Evolutionary conservation across 1,140 invertebrate genomes (phyloP), one percentile per base, ranked within the genome.

Genomic region (Camponotus floridanus): DNA sequence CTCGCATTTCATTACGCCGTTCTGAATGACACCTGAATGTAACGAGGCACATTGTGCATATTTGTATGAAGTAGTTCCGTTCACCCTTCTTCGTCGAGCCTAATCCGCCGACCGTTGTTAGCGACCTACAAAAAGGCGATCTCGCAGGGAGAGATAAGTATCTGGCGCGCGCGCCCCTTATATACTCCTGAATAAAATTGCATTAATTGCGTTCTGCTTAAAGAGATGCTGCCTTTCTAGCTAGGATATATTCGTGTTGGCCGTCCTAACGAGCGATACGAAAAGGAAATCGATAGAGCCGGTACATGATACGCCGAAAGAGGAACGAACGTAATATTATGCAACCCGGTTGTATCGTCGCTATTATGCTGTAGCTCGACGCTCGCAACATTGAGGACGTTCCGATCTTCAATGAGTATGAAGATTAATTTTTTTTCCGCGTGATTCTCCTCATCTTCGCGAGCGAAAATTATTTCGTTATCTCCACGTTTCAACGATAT

Each of bases 251-350:
- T 11, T 33, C 57, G 57, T 4, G 48, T 51, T 51, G 15, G 55
- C 33, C 68, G 33, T 70, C 21, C 78, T 83, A 83, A 83, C 65
- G 74, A 74, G 70, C 80, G 71, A 70, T 74, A 71, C 39, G 79
- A 61, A 71, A 76, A 68, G 84, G 84, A 87, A 91, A 91, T 83
- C 83, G 78, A 89, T 91, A 76, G 76, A 88, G 89, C 89, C 89
- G 78, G 61, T 65, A 83, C 51, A 61, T 73, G 79, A 83, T 83
- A 83, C 68, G 62, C 45, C 42, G 39, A 61, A 36, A 45, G 68
- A 74, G 79, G 62, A 62, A 55, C 68, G 26, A 83, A 73, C 79
- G 79, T 83, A 83, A 83, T 83, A 36, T 83, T 83, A 83, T 83
- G 79, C 79, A 83, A 83, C 13, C 79, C 57, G 39, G 18, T 73